phyloP scores from a whole-genome alignment of 2,113 vertebrate species.

The Oriolus oriolus region DNA sequence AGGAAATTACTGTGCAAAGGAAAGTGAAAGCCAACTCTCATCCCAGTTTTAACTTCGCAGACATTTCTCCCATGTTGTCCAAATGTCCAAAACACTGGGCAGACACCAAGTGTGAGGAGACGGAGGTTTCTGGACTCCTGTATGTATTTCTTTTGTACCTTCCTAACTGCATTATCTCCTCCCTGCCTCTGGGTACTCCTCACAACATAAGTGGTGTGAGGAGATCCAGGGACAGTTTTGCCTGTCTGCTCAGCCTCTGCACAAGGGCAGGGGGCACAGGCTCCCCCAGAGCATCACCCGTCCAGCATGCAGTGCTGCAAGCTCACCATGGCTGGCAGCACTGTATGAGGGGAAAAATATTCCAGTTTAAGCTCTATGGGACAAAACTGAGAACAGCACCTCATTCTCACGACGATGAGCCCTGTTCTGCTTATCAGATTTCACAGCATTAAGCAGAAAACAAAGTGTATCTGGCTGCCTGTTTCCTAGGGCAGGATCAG shows the following conservation, averaged over 20 bases:
- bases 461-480: neutral
- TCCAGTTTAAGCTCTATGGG: neutral
- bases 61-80: neutral
- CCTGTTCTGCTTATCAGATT: neutral
- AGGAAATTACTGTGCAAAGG: neutral
- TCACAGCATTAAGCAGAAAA: neutral
- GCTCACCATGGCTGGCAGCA: neutral
- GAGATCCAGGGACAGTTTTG: neutral
- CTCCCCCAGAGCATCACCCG: neutral
- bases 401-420: fast-evolving
- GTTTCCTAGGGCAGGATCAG: neutral
- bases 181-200: neutral
- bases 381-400: neutral
- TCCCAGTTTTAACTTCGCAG: neutral
- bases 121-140: neutral
- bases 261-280: neutral
- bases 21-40: neutral
- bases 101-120: neutral
- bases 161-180: neutral
- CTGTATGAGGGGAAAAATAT: neutral
- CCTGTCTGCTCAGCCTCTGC: neutral
- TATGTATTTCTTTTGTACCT: neutral
- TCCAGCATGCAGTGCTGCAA: neutral
- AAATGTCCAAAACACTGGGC: neutral
- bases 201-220: fast-evolving